Base-by-base conservation (phyloP, 2,797 vertebrate species). In the Otolemur crassicaudatus region DNA sequence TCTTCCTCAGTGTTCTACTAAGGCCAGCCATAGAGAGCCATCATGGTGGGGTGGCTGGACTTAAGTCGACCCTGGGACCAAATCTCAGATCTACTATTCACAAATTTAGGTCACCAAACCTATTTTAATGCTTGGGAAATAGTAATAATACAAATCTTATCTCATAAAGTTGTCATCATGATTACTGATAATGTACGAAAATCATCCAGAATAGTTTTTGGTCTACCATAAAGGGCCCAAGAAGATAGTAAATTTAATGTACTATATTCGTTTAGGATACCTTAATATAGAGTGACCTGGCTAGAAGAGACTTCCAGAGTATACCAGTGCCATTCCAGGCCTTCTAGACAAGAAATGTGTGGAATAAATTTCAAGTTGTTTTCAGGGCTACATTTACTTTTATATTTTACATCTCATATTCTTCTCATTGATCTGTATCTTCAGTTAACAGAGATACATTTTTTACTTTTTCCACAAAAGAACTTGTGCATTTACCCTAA, bases 81-180 rank as follows among this genome's bases (percentile, higher is more conserved):
- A 53, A 10, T 29, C 61, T 75, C n/a, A 81, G 72, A 6, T 72
- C 11, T 90, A 25, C 40, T 31, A 56, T 27, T 85, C 72, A 72
- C 1, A 14, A 76, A 92, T 37, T 95, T 20, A 87, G 4, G 20
- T 63, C 31, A 61, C 65, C 91, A 43, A 53, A 40, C 63, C 12
- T 92, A 43, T 86, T 92, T 96, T 69, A 77, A 69, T 43, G 22
- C 23, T 49, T 75, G n/a, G 5, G 31, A 91, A 93, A 91, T 89
- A 85, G 12, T 53, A 53, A 53, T 53, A 53, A 67, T 16, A 65
- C 84, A 43, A 72, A 95, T 70, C 5, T 89, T 77, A 81, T 31
- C 72, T 80, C 69, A 31, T 2, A 75, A 72, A 10, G 60, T 60
- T 86, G 9, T 61, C 34, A 67, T 67, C 16, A 69, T 25, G 46